Evolutionary conservation across 64 coral and sea anemone genomes (phyloP).

Genomic region (Acropora yongei): DNA sequence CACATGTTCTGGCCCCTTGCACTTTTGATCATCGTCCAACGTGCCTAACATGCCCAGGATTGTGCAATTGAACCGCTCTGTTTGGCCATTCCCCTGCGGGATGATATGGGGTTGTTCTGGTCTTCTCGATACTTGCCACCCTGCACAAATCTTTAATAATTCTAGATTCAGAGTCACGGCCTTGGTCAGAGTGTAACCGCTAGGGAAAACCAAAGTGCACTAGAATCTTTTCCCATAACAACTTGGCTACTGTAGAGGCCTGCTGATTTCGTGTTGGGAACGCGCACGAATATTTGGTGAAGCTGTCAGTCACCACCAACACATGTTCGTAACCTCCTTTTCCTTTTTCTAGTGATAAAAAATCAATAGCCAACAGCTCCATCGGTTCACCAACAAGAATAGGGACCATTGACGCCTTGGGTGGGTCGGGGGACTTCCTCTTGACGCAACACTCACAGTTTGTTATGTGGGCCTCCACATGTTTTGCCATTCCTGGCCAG

Average conservation of each 20-base stretch:
- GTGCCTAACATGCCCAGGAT: constrained; percentile 43
- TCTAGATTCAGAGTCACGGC: constrained; percentile 51
- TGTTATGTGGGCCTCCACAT: constrained; percentile 33
- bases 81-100: not conserved
- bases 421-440: not conserved
- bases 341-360: constrained; percentile 53
- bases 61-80: not conserved
- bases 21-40: constrained; percentile 36
- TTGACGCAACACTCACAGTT: constrained; percentile 55
- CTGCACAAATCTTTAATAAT: constrained; percentile 9
- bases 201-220: constrained; percentile 49
- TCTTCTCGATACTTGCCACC: not conserved
- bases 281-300: constrained; percentile 53
- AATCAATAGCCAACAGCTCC: constrained; percentile 56
- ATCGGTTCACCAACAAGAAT: not conserved
- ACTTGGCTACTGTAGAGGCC: constrained; percentile 23
- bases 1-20: constrained; percentile 26
- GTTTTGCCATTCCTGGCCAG: constrained; percentile 44
- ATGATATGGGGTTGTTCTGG: not conserved
- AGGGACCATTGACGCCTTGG: constrained; percentile 35
- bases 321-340: constrained; percentile 48
- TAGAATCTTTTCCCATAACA: constrained; percentile 53
- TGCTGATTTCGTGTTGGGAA: constrained; percentile 53
- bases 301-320: constrained; percentile 41
- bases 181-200: constrained; percentile 49